phyloP scores from a whole-genome alignment of 2,888 invertebrate genomes.

The Chromoteleia sp. region DNA sequence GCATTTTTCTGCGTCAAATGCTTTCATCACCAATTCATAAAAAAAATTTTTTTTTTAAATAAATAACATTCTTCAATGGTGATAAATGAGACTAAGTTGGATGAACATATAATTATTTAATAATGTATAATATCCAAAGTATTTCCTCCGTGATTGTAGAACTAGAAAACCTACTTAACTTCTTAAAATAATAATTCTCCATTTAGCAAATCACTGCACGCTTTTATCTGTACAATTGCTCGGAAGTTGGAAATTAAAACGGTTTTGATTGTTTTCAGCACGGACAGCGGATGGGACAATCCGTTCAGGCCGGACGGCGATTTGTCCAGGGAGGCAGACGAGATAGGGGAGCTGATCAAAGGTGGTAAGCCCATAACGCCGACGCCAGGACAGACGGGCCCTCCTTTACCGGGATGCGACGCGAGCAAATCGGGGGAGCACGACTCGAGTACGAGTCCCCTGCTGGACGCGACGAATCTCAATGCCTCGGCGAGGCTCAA shows the following conservation, averaged over 20 bases:
- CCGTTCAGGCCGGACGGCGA: conserved; percentile 99
- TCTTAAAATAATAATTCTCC: no score
- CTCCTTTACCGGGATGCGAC: conserved; percentile 86
- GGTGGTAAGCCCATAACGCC: conserved; percentile 95
- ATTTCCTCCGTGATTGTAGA: no score
- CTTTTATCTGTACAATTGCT: neutral
- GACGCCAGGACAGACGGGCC: conserved; percentile 84
- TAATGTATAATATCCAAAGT: no score
- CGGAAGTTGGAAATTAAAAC: conserved; percentile 15
- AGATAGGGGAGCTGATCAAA: conserved; percentile 97
- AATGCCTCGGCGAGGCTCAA: conserved; percentile 77
- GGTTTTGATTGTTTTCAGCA: conserved; percentile 87
- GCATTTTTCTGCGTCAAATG: no score
- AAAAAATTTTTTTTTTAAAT: no score
- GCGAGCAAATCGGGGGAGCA: conserved; percentile 75
- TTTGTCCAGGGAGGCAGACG: conserved; percentile 96
- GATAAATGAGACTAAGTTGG: no score
- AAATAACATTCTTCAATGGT: no score
- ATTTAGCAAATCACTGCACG: no score
- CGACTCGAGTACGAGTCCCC: conserved; percentile 82
- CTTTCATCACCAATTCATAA: no score
- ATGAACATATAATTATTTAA: no score
- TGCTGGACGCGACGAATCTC: conserved; percentile 79
- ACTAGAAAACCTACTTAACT: no score
- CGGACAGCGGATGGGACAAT: conserved; percentile 98